Evolutionary conservation across 2,797 vertebrate species (phyloP).

Genomic region (Alauda arvensis): DNA sequence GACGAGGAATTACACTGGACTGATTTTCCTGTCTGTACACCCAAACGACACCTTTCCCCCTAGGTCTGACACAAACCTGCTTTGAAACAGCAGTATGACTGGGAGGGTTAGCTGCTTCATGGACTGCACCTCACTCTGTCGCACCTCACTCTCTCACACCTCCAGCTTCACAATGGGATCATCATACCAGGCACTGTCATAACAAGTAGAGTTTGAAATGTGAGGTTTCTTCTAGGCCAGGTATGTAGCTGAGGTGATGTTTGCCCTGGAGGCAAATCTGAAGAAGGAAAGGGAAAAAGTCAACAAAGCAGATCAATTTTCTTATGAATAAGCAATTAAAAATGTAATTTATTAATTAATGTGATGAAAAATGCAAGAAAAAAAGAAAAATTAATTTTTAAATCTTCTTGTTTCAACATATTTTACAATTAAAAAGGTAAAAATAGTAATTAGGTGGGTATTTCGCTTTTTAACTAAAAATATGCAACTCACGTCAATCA

Average conservation of each 20-base stretch:
- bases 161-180: not conserved
- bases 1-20: not conserved
- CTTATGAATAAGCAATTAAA: not conserved
- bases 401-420: not conserved
- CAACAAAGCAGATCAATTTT: not conserved
- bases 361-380: not conserved
- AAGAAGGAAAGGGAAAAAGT: not conserved
- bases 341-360: not conserved
- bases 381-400: not conserved
- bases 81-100: not conserved
- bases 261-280: slow-evolving; percentile 14
- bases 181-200: not conserved
- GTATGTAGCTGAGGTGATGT: not conserved
- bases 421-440: not conserved
- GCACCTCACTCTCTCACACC: not conserved
- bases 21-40: not conserved
- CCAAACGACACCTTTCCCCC: not conserved
- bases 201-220: slow-evolving; percentile 14
- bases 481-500: not conserved
- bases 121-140: not conserved
- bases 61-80: not conserved
- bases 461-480: not conserved
- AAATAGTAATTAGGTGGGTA: not conserved
- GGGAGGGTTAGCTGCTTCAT: not conserved
- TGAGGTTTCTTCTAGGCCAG: slow-evolving; percentile 7